Evolutionary conservation across 2,113 vertebrate genomes (phyloP).

Genomic region (Caretta caretta): DNA sequence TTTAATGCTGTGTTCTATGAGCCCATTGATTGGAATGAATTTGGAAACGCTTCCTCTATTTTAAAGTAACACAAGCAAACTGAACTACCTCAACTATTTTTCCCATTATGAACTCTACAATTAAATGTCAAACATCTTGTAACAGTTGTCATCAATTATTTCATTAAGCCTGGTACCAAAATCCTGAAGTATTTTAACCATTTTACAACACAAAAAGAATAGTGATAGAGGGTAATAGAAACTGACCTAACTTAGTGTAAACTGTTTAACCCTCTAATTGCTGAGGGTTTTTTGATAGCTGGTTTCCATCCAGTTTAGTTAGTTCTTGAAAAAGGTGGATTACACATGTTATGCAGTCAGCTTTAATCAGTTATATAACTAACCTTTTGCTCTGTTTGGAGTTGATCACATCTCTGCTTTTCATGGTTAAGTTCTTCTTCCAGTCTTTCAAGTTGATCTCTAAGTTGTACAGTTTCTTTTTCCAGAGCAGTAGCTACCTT

Average conservation of each 20-base stretch:
- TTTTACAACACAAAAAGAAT: slow-evolving; percentile 73
- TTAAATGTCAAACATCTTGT: slow-evolving; percentile 60
- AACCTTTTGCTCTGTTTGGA: slow-evolving; percentile 91
- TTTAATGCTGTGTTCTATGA: background rate
- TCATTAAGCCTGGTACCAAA: slow-evolving; percentile 70
- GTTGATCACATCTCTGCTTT: slow-evolving; percentile 84
- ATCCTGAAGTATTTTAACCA: slow-evolving; percentile 71
- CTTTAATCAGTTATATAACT: slow-evolving; percentile 63
- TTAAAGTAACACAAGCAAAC: background rate
- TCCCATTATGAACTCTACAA: slow-evolving; percentile 33
- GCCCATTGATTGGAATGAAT: background rate
- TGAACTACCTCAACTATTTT: slow-evolving; percentile 19
- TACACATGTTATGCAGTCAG: slow-evolving; percentile 8
- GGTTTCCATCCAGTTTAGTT: slow-evolving; percentile 54
- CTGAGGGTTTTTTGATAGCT: slow-evolving; percentile 44
- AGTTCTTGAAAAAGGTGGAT: slow-evolving; percentile 46
- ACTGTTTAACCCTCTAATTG: slow-evolving; percentile 1
- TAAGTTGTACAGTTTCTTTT: slow-evolving; percentile 88
- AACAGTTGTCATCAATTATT: slow-evolving; percentile 67
- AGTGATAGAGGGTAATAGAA: slow-evolving; percentile 68
- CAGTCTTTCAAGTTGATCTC: slow-evolving; percentile 86
- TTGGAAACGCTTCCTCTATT: background rate
- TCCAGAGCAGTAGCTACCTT: slow-evolving; percentile 87
- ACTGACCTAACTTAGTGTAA: slow-evolving; percentile 69
- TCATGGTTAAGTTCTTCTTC: slow-evolving; percentile 86